phyloP scores from a whole-genome alignment of 2,888 invertebrate genomes.

The Spodoptera picta region DNA sequence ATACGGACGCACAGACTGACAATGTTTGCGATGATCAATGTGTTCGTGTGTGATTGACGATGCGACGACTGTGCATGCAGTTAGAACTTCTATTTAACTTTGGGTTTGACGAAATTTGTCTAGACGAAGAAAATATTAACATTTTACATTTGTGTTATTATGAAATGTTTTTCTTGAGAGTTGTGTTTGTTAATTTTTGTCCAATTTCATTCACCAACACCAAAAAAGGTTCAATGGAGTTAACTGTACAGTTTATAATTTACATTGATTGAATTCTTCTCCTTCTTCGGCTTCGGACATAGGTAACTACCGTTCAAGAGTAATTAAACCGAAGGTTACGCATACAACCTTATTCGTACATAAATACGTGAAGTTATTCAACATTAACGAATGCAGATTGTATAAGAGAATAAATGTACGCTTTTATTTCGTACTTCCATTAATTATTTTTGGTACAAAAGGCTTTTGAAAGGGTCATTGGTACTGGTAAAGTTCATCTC shows the following conservation, averaged over 20 bases:
- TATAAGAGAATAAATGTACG: slow-evolving; percentile 11
- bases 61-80: background rate
- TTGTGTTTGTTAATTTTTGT: no score
- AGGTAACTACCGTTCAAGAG: background rate
- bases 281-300: no score
- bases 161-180: no score
- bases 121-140: no score
- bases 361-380: slow-evolving; percentile 17
- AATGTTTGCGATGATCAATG: slow-evolving; percentile 40
- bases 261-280: no score
- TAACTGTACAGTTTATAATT: no score
- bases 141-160: no score
- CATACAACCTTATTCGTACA: slow-evolving; percentile 11
- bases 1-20: slow-evolving; percentile 37
- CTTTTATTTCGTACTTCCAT: slow-evolving; percentile 22
- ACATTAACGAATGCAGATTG: slow-evolving; percentile 14
- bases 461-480: slow-evolving; percentile 19
- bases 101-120: background rate
- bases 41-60: slow-evolving; percentile 6
- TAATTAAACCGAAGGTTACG: slow-evolving; percentile 12
- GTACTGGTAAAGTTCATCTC: slow-evolving; percentile 14
- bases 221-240: no score
- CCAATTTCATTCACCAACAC: no score
- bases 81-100: background rate
- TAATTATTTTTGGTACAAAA: slow-evolving; percentile 24